Evolutionary conservation across 2,888 invertebrate species (phyloP), one percentile per base, ranked within the genome.

Genomic region (Exephanes ischioxanthus): DNA sequence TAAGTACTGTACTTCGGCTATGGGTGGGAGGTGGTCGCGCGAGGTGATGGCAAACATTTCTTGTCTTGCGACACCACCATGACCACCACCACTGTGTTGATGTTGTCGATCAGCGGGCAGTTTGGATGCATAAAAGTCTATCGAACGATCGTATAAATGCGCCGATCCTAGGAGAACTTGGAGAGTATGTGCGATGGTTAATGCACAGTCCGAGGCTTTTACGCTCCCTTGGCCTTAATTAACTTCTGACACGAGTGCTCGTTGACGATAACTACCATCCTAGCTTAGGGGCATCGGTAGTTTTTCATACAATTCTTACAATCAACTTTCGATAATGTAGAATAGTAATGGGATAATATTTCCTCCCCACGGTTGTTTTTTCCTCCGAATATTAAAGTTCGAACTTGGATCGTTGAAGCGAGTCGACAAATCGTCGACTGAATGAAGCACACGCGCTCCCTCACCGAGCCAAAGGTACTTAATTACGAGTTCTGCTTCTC

Each of bases 201-300:
- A 71, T 41, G 19, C 4, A 37, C 41, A 33, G 63, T 33, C 14
- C 33, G 67, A 75, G 84, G 84, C 90, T 89, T 91, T 92, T 91
- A 91, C 90, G 89, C 89, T 92, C 92, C 33, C 93, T 93, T 93
- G 93, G 92, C 93, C 93, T 93, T 93, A 93, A 93, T 93, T 93
- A 92, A 91, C 93, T 91, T 92, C 92, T 92, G 91, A 92, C 92
- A 92, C 90, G 89, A 90, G 92, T 91, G 90, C 89, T 87, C 87
- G 63, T 73, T 58, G 68, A 73, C 58, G 73, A 61, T 41, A 45
- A 48, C 33, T 11, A 48, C 45, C 6, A 41, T 26, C 51, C n/a
- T 68, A 41, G 22, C 26, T 22, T 11, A 22, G 41, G 14, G 22
- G 68, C 41, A 19, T 22, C 16, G 22, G 68, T 16, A 37, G 14